Evolutionary conservation across 2,888 invertebrate species (phyloP), one percentile per base, ranked within the genome.

Genomic region (Drosophila imparisetae): DNA sequence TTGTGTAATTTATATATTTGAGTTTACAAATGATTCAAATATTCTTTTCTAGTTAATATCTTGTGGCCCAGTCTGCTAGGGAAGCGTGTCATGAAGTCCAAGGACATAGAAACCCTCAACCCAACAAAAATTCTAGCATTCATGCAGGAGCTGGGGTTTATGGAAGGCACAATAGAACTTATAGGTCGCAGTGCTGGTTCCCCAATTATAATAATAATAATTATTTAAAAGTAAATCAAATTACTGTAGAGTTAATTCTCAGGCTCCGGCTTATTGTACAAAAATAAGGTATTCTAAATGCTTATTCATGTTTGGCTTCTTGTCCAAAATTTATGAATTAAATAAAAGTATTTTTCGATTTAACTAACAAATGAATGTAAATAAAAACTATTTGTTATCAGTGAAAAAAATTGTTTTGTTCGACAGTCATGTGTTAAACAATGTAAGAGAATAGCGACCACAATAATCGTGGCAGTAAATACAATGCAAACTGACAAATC

Each of bases 401-500:
- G 29, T 38, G n/a, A 13, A 29, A 13, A 57, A 57, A 57, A 18
- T 18, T 0, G 7, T 7, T 32, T 30, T 57, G 30, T 11, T 57
- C 2, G 30, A 13, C 45, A 36, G 45, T 45, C 24, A 45, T 21
- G 48, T 32, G 5, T n/a, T 24, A 67, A 66, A 58, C 54, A 45
- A 36, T 53, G 29, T 10, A 27, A 29, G 24, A 29, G 42, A 58
- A 42, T 34, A 24, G 58, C 38, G 27, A 59, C 58, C 55, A 42
- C 53, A 74, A 72, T 74, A 72, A 75, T 55, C 58, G 29, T 59
- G n/a, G 45, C 10, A 48, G 67, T 52, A 67, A 66, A 79, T 81
- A 55, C 55, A 55, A 64, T 59, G 55, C 72, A 69, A 75, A 54
- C 82, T 64, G 76, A 57, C 71, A 87, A 70, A 87, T 70, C 60